Conservation (phyloP, 2,888 invertebrate genomes). For the Hermaeophaga mercurialis region DNA sequence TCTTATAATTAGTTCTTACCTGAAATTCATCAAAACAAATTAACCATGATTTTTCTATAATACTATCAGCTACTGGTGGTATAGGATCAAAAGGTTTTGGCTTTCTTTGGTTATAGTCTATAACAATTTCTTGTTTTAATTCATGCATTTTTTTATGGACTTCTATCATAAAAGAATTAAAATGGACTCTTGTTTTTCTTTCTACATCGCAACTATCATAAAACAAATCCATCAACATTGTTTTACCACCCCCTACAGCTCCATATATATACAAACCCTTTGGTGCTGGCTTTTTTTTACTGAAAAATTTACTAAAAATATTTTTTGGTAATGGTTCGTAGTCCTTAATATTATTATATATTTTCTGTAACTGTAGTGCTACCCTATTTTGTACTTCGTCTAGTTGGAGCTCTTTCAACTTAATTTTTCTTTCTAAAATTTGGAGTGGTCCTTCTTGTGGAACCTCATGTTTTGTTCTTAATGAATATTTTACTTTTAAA, state of each 20-base stretch:
- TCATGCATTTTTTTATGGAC: constrained; percentile 90
- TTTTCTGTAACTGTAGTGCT: constrained; percentile 67
- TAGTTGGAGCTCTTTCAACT: constrained; percentile 63
- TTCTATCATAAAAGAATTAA: constrained; percentile 96
- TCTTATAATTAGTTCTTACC: constrained; percentile 39
- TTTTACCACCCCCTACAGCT: constrained; percentile 95
- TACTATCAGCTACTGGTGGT: constrained; percentile 86
- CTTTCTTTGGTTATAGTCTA: constrained; percentile 61
- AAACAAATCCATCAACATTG: constrained; percentile 99
- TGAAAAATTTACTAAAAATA: constrained; percentile 55
- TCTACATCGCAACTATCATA: constrained; percentile 75
- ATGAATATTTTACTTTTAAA: constrained; percentile 30
- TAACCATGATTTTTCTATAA: constrained; percentile 85
- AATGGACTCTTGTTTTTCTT: constrained; percentile 85
- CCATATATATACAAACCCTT: constrained; percentile 89
- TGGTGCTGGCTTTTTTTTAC: constrained; percentile 59
- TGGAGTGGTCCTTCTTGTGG: constrained; percentile 41
- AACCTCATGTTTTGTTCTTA: constrained; percentile 32
- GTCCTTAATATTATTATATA: constrained; percentile 67
- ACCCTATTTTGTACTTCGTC: constrained; percentile 79
- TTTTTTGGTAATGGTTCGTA: constrained; percentile 63
- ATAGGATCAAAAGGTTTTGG: constrained; percentile 89
- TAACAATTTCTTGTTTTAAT: constrained; percentile 70
- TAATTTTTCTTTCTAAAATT: constrained; percentile 64
- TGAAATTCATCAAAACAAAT: constrained; percentile 99